phyloP scores from a whole-genome alignment of 1,140 invertebrate species.

The Camponotus vicinus region DNA sequence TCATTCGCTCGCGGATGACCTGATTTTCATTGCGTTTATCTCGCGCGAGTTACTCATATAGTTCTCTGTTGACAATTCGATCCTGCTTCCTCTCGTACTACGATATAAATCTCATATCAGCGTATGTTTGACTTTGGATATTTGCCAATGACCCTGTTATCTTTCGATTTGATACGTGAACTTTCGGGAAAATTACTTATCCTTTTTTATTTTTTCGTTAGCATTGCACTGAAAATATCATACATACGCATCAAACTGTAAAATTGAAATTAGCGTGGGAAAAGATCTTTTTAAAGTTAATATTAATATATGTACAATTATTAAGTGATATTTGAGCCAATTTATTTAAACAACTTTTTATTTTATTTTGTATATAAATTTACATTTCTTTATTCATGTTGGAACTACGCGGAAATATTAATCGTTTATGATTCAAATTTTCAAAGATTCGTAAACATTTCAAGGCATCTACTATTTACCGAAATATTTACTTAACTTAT shows the following conservation, averaged over 20 bases:
- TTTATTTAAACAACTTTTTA: no score
- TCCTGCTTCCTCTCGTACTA: constrained; percentile 17
- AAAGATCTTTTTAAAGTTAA: no score
- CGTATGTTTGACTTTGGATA: constrained; percentile 73
- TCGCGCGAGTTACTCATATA: constrained; percentile 16
- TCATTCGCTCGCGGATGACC: constrained; percentile 59
- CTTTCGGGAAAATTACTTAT: constrained; percentile 38
- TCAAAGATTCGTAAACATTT: no score
- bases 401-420: no score
- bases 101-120: constrained; percentile 16
- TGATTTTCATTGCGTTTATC: constrained; percentile 72
- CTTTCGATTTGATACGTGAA: constrained; percentile 69
- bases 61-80: constrained; percentile 55
- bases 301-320: no score
- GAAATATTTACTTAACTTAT: no score
- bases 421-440: no score
- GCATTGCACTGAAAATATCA: background rate
- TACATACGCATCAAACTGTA: background rate
- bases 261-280: background rate
- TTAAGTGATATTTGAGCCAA: no score
- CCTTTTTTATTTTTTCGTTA: constrained; percentile 9
- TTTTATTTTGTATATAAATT: no score
- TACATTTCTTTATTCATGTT: no score
- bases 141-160: constrained; percentile 72
- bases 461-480: no score